These are phyloP conservation scores for Acrobasis consociella DNA, from an alignment of 2,888 invertebrate genomes.

Conservation along the genomic window DNA sequence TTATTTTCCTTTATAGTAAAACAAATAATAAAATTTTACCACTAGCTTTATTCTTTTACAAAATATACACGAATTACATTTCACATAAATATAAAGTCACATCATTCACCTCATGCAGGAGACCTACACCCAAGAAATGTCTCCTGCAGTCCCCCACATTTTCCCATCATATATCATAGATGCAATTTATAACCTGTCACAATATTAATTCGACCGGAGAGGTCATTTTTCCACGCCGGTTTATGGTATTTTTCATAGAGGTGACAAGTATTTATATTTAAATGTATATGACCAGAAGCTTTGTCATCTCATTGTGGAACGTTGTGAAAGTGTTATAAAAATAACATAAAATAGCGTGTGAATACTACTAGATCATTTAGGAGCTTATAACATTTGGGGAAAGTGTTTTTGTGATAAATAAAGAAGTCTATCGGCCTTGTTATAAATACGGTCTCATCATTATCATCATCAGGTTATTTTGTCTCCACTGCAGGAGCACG, in stretches of 20 bases:
- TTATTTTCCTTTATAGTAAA: too few relatives aligned
- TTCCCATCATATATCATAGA: conserved; percentile 21
- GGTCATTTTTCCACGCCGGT: conserved; percentile 8
- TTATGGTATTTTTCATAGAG: neutral
- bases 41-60: too few relatives aligned
- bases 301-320: neutral
- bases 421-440: too few relatives aligned
- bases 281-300: neutral
- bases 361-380: neutral
- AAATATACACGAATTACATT: too few relatives aligned
- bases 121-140: too few relatives aligned
- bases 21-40: too few relatives aligned
- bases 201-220: conserved; percentile 14
- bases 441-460: too few relatives aligned
- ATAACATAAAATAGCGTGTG: neutral
- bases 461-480: too few relatives aligned
- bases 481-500: too few relatives aligned
- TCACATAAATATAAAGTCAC: too few relatives aligned
- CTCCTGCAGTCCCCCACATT: neutral
- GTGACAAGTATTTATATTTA: conserved; percentile 7
- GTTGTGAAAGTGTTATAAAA: neutral
- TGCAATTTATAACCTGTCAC: conserved; percentile 13
- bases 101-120: too few relatives aligned
- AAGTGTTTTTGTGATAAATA: too few relatives aligned
- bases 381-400: neutral